Evolutionary conservation across 2,797 vertebrate species (phyloP).

Genomic region (Myotis daubentonii): DNA sequence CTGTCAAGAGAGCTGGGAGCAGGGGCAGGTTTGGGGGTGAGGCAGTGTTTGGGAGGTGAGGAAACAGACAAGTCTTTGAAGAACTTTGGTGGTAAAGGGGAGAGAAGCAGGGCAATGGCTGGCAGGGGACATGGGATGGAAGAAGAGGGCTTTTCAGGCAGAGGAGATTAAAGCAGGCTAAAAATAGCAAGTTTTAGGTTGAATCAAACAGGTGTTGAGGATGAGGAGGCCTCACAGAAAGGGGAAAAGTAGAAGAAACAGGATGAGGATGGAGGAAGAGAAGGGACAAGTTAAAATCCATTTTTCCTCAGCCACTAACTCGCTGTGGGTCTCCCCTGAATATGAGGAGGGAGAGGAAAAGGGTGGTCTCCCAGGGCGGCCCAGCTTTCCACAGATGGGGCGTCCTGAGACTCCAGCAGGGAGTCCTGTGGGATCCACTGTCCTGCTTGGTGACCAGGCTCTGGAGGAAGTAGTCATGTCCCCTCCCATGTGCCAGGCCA

Average conservation of each 20-base stretch:
- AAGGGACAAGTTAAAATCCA: not conserved
- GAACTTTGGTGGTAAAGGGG: not conserved
- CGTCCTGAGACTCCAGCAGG: not conserved
- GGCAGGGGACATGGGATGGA: not conserved
- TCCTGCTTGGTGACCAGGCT: not conserved
- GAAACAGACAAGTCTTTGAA: not conserved
- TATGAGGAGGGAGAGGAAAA: not conserved
- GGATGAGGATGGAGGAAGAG: not conserved
- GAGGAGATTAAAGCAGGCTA: not conserved
- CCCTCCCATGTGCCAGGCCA: not conserved
- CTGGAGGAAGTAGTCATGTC: not conserved
- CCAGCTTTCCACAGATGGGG: not conserved
- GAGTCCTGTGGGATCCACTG: not conserved
- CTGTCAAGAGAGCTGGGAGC: not conserved
- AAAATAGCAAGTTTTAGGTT: too few species aligned
- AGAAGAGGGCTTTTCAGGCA: not conserved
- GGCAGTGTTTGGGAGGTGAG: not conserved
- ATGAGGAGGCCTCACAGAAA: not conserved
- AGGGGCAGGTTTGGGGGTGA: not conserved
- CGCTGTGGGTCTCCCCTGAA: not conserved
- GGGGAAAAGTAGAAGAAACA: not conserved
- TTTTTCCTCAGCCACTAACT: not conserved
- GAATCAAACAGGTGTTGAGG: not conserved
- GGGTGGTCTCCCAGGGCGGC: not conserved
- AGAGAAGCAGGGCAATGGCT: not conserved